These are phyloP conservation scores for Morelia viridis DNA, from an alignment of 2,797 vertebrate species.

Conservation along the genomic window DNA sequence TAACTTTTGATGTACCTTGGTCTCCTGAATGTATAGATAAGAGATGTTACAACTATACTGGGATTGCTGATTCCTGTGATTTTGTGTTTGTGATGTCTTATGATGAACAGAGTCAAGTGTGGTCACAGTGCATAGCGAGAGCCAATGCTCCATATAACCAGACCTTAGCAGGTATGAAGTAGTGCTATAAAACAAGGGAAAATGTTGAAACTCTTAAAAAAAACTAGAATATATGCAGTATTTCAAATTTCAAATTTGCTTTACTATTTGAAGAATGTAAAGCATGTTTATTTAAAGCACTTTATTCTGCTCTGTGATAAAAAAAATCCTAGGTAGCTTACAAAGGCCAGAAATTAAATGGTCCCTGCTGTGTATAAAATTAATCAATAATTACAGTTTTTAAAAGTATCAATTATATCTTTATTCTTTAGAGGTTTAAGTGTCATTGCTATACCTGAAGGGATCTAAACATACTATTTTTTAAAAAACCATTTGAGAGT, in stretches of 20 bases:
- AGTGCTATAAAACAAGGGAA: neutral
- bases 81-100: conserved; percentile 98
- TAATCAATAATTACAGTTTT: neutral
- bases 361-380: neutral
- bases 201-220: neutral
- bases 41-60: conserved; percentile 90
- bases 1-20: conserved; percentile 96
- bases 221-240: neutral
- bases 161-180: conserved; percentile 83
- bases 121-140: conserved; percentile 86
- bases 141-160: conserved; percentile 87
- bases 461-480: neutral
- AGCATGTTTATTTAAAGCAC: neutral
- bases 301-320: neutral
- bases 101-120: conserved; percentile 91
- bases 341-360: neutral
- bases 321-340: neutral
- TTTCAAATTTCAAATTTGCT: neutral
- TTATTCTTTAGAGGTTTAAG: neutral
- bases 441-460: neutral
- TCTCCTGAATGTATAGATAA: conserved; percentile 86
- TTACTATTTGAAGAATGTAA: neutral
- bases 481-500: neutral
- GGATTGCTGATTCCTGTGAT: conserved; percentile 89
- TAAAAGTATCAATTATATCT: neutral